Percentiles rank a stretch among this genome's conserved stretches.
These are phyloP conservation scores for Caretta caretta DNA, from an alignment of 2,113 vertebrate genomes.

Conservation along the genomic window DNA sequence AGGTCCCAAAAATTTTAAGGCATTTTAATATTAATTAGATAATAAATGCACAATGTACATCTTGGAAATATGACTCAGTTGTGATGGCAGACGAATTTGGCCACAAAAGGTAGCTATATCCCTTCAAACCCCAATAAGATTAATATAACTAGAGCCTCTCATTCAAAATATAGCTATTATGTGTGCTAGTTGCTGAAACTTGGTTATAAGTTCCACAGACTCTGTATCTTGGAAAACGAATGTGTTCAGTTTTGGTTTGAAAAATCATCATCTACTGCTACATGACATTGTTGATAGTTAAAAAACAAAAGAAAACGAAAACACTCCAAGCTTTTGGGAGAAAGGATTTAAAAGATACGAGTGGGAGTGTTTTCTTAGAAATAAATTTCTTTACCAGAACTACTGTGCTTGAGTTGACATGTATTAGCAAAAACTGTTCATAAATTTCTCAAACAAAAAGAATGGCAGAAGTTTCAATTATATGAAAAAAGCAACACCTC, in stretches of 20 bases:
- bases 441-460: conserved; percentile 8
- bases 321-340: background rate
- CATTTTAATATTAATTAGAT: background rate
- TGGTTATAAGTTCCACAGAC: background rate
- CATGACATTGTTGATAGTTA: conserved; percentile 20
- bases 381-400: conserved; percentile 19
- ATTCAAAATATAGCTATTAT: background rate
- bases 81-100: background rate
- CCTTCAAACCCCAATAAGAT: background rate
- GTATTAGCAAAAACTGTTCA: conserved; percentile 13
- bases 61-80: background rate
- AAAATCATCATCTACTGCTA: conserved; percentile 19
- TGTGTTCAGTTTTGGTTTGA: background rate
- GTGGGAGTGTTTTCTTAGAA: conserved; percentile 40
- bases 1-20: background rate
- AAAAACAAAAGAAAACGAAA: background rate
- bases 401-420: background rate
- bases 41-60: background rate
- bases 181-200: background rate
- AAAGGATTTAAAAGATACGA: background rate
- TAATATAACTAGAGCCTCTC: background rate
- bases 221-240: rapidly evolving
- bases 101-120: background rate
- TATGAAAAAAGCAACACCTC: background rate
- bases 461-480: background rate